Conservation (phyloP, 2,888 invertebrate genomes). For the Argynnis bischoffii region DNA sequence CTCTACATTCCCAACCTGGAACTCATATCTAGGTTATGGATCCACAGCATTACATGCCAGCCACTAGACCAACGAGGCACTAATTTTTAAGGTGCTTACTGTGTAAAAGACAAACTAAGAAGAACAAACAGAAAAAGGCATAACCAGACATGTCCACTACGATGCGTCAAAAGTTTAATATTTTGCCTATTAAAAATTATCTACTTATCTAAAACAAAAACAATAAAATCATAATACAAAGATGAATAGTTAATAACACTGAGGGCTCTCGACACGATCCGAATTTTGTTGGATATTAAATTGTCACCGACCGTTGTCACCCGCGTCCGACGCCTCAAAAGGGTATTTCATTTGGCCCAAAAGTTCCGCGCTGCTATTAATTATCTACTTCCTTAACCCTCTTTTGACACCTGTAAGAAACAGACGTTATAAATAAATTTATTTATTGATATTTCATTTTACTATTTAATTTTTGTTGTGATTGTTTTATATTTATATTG, state of each 20-base stretch:
- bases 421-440: slow-evolving; percentile 23
- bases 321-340: slow-evolving; percentile 62
- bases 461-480: not conserved
- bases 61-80: too few relatives aligned
- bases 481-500: not conserved
- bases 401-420: slow-evolving; percentile 67
- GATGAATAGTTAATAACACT: slow-evolving; percentile 28
- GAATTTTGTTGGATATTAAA: slow-evolving; percentile 69
- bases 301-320: slow-evolving; percentile 60
- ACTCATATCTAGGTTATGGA: too few relatives aligned
- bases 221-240: slow-evolving; percentile 21
- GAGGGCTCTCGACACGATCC: slow-evolving; percentile 27
- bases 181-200: not conserved
- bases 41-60: too few relatives aligned
- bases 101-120: too few relatives aligned
- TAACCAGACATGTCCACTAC: not conserved
- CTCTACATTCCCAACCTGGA: too few relatives aligned
- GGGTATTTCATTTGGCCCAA: slow-evolving; percentile 77
- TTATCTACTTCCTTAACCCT: slow-evolving; percentile 70
- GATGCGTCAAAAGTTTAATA: not conserved
- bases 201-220: not conserved
- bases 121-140: too few relatives aligned
- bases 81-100: too few relatives aligned
- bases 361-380: slow-evolving; percentile 79
- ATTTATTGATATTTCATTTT: not conserved